Base-by-base conservation (phyloP, 1,140 invertebrate species). In the Aphaenogaster ashmeadi region DNA sequence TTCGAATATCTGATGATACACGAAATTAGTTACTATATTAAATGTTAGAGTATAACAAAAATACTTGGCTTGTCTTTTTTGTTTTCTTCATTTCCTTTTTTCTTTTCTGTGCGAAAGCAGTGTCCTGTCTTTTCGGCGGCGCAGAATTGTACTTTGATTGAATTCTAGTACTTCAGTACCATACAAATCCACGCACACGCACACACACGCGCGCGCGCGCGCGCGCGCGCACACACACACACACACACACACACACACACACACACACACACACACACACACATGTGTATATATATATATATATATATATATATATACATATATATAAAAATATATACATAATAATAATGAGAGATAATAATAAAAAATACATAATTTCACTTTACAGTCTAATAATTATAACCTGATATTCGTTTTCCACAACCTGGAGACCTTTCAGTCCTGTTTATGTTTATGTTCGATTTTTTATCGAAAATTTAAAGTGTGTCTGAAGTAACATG, bases 281-380 rank as follows among this genome's bases (percentile, higher is more conserved):
- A n/a, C n/a, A n/a, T n/a, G n/a, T n/a, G n/a, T 50, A 62, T 52
- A 62, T 33, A 72, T 33, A 81, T 56, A 52, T 33, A 54, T 56
- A 71, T 50, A 50, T 11, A 69, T 18, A 78, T 47, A 81, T 38
- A 71, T 38, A 52, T 41, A 88, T 75, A 87, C 67, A 86, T 64
- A 74, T 74, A 77, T 27, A 27, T 27, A 27, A 0, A 27, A 27
- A 27, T 27, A 27, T 27, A 27, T 27, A 27, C 27, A 27, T 27
- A 47, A 38, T 87, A 81, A 86, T 60, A 79, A 77, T 77, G 13
- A 79, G 6, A 41, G 13, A 92, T 88, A 93, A 93, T 93, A 56
- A 58, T 87, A 91, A 91, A 88, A 94, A 95, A 93, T 93, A 90
- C 91, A 94, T 94, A 92, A 95, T 94, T 94, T 94, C 89, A 93